Base-by-base conservation (phyloP, 2,797 vertebrate species). In the Ficedula albicollis region DNA sequence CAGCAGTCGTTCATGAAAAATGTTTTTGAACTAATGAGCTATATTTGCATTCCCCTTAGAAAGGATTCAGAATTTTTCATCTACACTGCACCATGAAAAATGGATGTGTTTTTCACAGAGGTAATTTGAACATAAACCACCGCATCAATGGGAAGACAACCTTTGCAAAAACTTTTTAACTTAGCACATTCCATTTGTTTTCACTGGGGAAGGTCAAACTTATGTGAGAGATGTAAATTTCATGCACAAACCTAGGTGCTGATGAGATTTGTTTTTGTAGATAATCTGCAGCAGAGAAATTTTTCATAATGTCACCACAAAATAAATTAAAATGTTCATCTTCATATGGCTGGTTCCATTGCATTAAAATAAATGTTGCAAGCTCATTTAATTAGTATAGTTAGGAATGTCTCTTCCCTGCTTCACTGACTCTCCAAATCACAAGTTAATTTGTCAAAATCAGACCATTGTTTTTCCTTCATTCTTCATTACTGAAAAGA, bases 371-470 rank as follows among this genome's bases (percentile, higher is more conserved):
- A 98, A 98, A 98, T 98, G 98, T 98, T 98, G 98, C 98, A 98
- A 98, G 98, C 98, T 98, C 98, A 98, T 98, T 98, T 98, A 98
- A 98, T 98, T 98, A 98, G 98, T 98, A 98, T 98, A 98, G 98
- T 98, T 98, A 98, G 98, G 98, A 98, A 98, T 98, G 98, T 98
- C 98, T 98, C 97, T 98, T 98, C 97, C 96, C 95, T 98, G 98
- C 98, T 98, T 98, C 98, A 98, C 97, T 98, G 98, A 98, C 98
- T 98, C 97, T 98, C 98, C 98, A 98, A 98, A 98, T 98, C 98
- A 98, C 98, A 98, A 98, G 98, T 98, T 98, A 98, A 98, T 98
- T 98, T 98, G 98, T 98, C 98, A 98, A 98, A 98, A 98, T 98
- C 98, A 98, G 97, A 98, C 98, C 98, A 98, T 98, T 98, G 98